Evolutionary conservation across 2,113 vertebrate genomes (phyloP), one percentile per base, ranked within the genome.

Genomic region (Catharus fuscescens): DNA sequence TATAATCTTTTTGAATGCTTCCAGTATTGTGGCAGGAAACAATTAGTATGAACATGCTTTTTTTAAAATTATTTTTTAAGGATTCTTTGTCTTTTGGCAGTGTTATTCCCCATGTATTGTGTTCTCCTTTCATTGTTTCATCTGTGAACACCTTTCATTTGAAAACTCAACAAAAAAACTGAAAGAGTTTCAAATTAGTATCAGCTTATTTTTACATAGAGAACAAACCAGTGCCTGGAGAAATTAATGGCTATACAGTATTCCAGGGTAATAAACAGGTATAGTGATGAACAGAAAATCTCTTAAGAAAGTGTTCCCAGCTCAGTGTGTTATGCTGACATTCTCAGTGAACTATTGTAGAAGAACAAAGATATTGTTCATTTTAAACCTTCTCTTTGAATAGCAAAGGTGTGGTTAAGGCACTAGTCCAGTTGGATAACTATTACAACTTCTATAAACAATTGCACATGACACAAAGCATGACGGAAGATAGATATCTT

Each of bases 391-490:
- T 90, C 88, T 94, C 53, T 71, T 96, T 94, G 76, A 97, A 94
- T 90, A 74, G 80, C 90, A 94, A 96, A 97, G 90, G 77, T 95
- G 86, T 79, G 44, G 87, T 91, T 93, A 92, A 96, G 72, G 78
- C 57, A 89, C 50, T 94, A 95, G 88, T 95, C 78, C 62, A 96
- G 62, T 78, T 90, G 42, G 77, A 82, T 95, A 97, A 93, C 80
- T 88, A 95, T 92, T 94, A 84, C 80, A 85, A 93, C 73, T 83
- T 96, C 97, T 96, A 81, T 95, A 86, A 95, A 56, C 62, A 90
- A 62, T 34, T 95, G 34, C 92, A 95, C 81, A 92, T 90, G 95
- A 95, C 88, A 93, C 53, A 92, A 93, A 95, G 65, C 80, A 50
- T 60, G 91, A 91, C 90, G 80, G 93, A 84, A 95, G 64, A 94